Evolutionary conservation across 2,797 vertebrate genomes (phyloP).

Genomic region (Eremophila alpestris): DNA sequence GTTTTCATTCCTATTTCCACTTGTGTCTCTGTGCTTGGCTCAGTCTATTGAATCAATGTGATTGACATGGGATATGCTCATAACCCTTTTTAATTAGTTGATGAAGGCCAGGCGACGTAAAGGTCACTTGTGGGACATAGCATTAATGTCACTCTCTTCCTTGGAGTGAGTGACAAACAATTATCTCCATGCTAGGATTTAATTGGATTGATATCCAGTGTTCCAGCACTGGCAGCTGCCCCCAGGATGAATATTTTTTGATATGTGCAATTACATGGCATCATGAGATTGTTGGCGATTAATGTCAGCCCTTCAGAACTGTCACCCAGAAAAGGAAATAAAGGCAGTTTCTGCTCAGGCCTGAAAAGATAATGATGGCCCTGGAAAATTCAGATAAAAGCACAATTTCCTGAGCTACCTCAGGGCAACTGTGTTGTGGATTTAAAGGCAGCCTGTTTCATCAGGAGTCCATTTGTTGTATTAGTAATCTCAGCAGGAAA

Average conservation of each 20-base stretch:
- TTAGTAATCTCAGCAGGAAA: not conserved
- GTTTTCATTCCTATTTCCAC: not conserved
- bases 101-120: not conserved
- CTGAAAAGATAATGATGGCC: constrained; percentile 29
- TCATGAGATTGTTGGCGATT: constrained; percentile 21
- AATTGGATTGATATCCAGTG: constrained; percentile 51
- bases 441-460: not conserved
- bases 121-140: constrained; percentile 33
- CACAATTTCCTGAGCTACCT: not conserved
- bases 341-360: not conserved
- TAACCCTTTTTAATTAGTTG: not conserved
- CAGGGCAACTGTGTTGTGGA: not conserved
- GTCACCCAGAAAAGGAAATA: constrained; percentile 2
- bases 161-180: constrained; percentile 46
- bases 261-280: not conserved
- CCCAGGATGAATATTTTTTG: constrained; percentile 32
- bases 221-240: constrained; percentile 37
- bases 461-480: not conserved
- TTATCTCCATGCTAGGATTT: constrained; percentile 52
- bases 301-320: constrained; percentile 29
- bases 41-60: not conserved
- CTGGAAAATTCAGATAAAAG: not conserved
- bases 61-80: not conserved
- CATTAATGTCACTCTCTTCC: constrained; percentile 43
- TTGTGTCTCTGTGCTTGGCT: not conserved